Evolutionary conservation across 2,797 vertebrate species (phyloP).

Genomic region (Halcyon leucocephala): DNA sequence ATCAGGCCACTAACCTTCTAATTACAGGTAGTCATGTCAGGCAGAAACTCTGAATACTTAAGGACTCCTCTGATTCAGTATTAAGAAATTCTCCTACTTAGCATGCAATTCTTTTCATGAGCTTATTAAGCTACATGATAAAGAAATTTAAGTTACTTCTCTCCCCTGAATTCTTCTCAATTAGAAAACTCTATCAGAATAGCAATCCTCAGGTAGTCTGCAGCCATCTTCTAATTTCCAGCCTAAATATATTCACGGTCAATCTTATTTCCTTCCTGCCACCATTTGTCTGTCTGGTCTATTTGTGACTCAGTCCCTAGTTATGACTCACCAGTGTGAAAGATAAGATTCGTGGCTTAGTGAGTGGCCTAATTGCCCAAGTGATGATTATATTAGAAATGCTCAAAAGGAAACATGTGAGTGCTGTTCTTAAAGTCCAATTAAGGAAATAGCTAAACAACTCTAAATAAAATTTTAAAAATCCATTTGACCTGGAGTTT

Average conservation of each 20-base stretch:
- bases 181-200: neutral
- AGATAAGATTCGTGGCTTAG: constrained; percentile 71
- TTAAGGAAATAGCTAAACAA: constrained; percentile 37
- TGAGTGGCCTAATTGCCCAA: constrained; percentile 48
- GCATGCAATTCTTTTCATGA: fast-evolving
- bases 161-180: neutral
- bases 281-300: constrained; percentile 68
- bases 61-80: neutral
- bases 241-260: constrained; percentile 40
- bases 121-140: neutral
- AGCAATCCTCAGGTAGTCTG: constrained; percentile 30
- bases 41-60: neutral
- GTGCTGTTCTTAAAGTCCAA: constrained; percentile 22
- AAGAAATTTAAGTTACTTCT: neutral
- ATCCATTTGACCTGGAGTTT: constrained; percentile 13
- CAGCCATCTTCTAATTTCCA: constrained; percentile 39
- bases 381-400: constrained; percentile 46
- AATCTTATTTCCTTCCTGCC: constrained; percentile 57
- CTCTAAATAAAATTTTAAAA: neutral
- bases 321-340: constrained; percentile 60
- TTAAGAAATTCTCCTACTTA: neutral
- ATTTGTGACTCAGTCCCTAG: constrained; percentile 60
- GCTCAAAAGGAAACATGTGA: constrained; percentile 27
- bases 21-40: neutral
- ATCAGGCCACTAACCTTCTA: neutral